Evolutionary conservation across 2,797 vertebrate genomes (phyloP), one percentile per base, ranked within the genome.

Genomic region (Hydrocynus forskahlii): DNA sequence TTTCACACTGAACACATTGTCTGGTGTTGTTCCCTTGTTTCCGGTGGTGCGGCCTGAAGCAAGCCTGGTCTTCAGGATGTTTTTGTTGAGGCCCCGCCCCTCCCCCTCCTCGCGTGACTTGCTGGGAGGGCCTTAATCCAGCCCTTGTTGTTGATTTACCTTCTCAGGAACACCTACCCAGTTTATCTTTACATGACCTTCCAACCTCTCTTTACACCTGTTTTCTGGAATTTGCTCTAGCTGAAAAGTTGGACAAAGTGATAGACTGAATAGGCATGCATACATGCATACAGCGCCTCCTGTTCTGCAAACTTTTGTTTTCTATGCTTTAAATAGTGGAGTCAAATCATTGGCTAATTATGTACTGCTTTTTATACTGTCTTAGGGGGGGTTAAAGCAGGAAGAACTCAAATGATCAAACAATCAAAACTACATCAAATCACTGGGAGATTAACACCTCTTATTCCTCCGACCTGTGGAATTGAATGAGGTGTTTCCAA

Each of bases 41-140:
- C 80, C 83, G 80, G 59, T 55, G 62, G 80, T 59, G 38, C 52
- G 79, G 74, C 55, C 77, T 71, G 66, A 66, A 84, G 82, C 85
- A 81, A 88, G 70, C 78, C 76, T 78, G 70, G 84, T 86, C 85
- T 81, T 88, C 85, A 87, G 91, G 90, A 91, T 93, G 91, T 93
- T 92, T 92, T 91, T 91, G 88, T 92, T 85, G 80, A 78, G 86
- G 82, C 79, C 55, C 64, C 35, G 2, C 16, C 63, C 63, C 63
- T 38, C 29, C 63, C 60, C 59, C 21, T 45, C 43, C 43, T 50
- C 10, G 48, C 48, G 0, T 50, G 48, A 50, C 48, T 10, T 2
- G 10, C 48, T 50, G 5, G 29, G 29, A 17, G 13, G 14, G 62
- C 5, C 6, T 64, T 35, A 64, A 29, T 66, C 16, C 17, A 19